Conservation (phyloP, 2,888 invertebrate genomes). For the Acrocyrtus sp. region DNA sequence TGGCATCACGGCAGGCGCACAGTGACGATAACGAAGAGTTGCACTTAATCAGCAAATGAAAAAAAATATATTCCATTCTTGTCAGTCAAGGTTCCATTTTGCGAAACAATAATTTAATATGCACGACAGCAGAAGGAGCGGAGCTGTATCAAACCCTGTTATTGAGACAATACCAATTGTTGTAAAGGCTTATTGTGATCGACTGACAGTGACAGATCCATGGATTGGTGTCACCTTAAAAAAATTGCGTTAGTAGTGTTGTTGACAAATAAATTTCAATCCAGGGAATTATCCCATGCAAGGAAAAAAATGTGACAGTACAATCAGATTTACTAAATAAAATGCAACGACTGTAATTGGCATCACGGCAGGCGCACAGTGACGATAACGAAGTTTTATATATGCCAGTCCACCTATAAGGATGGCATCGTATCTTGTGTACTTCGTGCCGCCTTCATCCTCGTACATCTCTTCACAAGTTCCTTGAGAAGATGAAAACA, state of each 20-base stretch:
- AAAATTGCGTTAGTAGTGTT: slow-evolving; percentile 8
- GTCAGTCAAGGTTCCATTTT: slow-evolving; percentile 1
- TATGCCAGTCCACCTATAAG: slow-evolving; percentile 6
- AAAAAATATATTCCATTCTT: slow-evolving; percentile 16
- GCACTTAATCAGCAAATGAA: slow-evolving; percentile 27
- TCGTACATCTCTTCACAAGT: not conserved
- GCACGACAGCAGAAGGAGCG: slow-evolving; percentile 23
- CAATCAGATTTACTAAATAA: not conserved
- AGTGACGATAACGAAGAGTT: too few relatives aligned
- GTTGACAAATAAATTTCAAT: slow-evolving; percentile 48
- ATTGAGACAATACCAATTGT: slow-evolving; percentile 48
- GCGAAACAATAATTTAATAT: not conserved
- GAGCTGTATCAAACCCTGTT: slow-evolving; percentile 46
- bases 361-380: slow-evolving; percentile 4
- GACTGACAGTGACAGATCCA: slow-evolving; percentile 49
- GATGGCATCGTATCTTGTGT: slow-evolving; percentile 10
- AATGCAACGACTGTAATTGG: not conserved
- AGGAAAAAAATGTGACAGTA: slow-evolving; percentile 7
- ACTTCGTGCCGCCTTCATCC: not conserved
- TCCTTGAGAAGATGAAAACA: slow-evolving; percentile 17
- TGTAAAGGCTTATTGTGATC: too few relatives aligned
- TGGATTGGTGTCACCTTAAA: slow-evolving; percentile 47
- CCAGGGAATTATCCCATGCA: slow-evolving; percentile 39
- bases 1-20: not conserved
- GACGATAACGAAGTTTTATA: too few relatives aligned